phyloP scores from a whole-genome alignment of 2,888 invertebrate genomes.

The Latheticus oryzae region DNA sequence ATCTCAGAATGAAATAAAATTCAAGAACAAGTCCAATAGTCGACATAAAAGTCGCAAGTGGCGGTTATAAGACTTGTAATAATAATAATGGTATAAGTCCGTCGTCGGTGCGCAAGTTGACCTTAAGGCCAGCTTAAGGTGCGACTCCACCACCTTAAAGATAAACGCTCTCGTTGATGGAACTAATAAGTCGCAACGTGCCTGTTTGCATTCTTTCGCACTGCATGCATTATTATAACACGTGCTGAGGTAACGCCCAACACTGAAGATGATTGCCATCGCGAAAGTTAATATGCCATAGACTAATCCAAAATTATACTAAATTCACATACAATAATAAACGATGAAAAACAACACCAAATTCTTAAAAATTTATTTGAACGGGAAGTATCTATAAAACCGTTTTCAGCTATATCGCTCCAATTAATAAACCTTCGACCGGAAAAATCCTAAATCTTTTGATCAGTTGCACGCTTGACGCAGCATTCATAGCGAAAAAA shows the following conservation, averaged over 20 bases:
- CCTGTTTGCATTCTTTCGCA: slow-evolving; percentile 40
- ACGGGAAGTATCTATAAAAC: too few species aligned
- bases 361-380: too few species aligned
- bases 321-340: slow-evolving; percentile 36
- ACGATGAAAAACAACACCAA: too few species aligned
- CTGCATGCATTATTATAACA: slow-evolving; percentile 37
- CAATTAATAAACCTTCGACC: slow-evolving; percentile 16
- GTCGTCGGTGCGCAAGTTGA: slow-evolving; percentile 16
- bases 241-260: slow-evolving; percentile 24
- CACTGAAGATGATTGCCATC: slow-evolving; percentile 8
- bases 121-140: slow-evolving; percentile 27
- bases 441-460: slow-evolving; percentile 24
- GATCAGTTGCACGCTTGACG: slow-evolving; percentile 29
- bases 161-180: slow-evolving; percentile 40
- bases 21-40: slow-evolving; percentile 32
- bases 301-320: slow-evolving; percentile 36
- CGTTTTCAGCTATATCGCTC: too few species aligned
- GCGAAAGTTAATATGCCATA: slow-evolving; percentile 30
- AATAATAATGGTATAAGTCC: slow-evolving; percentile 33
- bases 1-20: slow-evolving; percentile 52
- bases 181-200: slow-evolving; percentile 41
- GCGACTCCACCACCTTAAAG: slow-evolving; percentile 27
- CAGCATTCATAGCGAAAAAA: slow-evolving; percentile 12
- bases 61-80: slow-evolving; percentile 32
- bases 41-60: slow-evolving; percentile 29